phyloP scores from a whole-genome alignment of 2,113 vertebrate species.

The Neodon shergylaensis region DNA sequence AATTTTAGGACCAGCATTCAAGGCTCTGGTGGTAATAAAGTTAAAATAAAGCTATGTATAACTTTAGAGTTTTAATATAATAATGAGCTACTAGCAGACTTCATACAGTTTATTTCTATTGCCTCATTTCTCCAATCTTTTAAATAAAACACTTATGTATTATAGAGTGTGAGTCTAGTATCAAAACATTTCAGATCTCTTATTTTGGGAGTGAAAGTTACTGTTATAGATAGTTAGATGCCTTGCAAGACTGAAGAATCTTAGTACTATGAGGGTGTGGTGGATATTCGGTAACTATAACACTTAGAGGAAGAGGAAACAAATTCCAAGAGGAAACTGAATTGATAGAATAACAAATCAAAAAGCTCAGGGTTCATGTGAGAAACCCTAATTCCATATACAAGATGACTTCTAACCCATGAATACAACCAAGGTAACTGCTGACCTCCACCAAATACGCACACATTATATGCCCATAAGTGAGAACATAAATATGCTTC shows the following conservation, averaged over 20 bases:
- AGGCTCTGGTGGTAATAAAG: not conserved
- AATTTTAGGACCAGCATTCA: not conserved
- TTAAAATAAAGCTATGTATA: not conserved
- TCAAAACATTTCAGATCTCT: not conserved
- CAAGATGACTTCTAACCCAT: no score
- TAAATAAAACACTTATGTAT: not conserved
- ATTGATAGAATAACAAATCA: not conserved
- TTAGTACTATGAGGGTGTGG: not conserved
- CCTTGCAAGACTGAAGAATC: no score
- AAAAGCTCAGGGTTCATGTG: no score
- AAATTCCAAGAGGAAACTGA: no score
- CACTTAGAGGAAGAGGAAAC: no score
- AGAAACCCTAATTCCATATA: not conserved
- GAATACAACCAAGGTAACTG: not conserved
- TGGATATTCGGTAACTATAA: rapidly evolving
- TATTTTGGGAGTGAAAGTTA: not conserved
- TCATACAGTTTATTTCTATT: not conserved
- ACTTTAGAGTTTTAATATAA: not conserved
- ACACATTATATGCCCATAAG: not conserved
- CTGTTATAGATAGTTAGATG: not conserved
- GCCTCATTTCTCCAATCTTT: no score
- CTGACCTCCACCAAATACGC: not conserved
- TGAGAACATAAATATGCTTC: not conserved
- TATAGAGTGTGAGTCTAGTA: not conserved
- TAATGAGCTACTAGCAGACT: not conserved